Evolutionary conservation across 2,888 invertebrate genomes (phyloP), one percentile per base, ranked within the genome.

Genomic region (Ophonus ardosiacus): DNA sequence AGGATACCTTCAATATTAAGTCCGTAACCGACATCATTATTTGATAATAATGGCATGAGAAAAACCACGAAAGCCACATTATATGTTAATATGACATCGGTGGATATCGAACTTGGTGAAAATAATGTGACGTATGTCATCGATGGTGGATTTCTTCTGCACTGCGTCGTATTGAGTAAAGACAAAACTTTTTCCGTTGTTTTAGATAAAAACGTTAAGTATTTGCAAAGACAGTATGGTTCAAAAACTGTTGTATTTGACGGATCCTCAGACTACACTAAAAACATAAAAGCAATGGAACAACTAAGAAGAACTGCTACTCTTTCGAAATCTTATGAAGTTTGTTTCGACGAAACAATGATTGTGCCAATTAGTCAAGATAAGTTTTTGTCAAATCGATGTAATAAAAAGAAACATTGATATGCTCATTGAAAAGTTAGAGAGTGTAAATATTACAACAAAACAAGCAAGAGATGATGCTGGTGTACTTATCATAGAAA

Each of bases 221-320:
- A 88, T 86, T 86, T 86, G 31, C 86, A 78, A 74, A 86, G 76
- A 80, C 85, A 88, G 88, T 89, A 87, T 85, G 86, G 88, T 38
- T 87, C 88, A 63, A 79, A 82, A 85, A 87, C 87, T 88, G 87
- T 89, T 87, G 88, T 89, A 88, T 89, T 90, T 88, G 88, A 89
- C 86, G 89, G 88, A 86, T 89, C 89, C 86, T 88, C 88, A 65
- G 88, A 89, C 87, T 87, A 88, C 80, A 88, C 86, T 88, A 89
- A 89, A 86, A 89, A 89, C 84, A 89, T 89, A 74, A 90, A 90
- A 90, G 88, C 89, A 86, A 85, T 88, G 88, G 89, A 90, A 86
- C 89, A 88, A 86, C 88, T 85, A 86, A 89, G 89, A 89, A 88
- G 89, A 89, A 90, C 89, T 88, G 88, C 89, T 88, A 89, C 88